Base-by-base conservation (phyloP, 2,113 vertebrate genomes). In the Cyanistes caeruleus region DNA sequence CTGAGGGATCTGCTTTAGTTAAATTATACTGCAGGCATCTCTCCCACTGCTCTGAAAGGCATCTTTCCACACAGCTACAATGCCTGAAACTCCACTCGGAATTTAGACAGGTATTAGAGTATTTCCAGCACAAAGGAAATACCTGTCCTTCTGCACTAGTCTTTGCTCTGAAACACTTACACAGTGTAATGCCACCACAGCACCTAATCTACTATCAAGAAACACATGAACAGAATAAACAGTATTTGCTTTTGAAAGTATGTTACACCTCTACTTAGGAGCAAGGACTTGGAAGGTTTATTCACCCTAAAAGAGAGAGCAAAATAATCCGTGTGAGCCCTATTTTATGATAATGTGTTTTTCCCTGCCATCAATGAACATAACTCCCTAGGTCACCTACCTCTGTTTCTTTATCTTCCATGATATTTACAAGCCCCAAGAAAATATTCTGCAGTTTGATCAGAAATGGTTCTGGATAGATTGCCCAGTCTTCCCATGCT, bases 371-470 rank as follows among this genome's bases (percentile, higher is more conserved):
- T 21, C 58, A 59, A 33, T 11, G 4, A 51, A 12, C 25, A 37
- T 19, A 23, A 13, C 24, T 74, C 39, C 39, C 23, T 30, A 82
- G 39, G 46, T 46, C 60, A 79, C 98, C 85, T 68, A 98, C 98
- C 97, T 98, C 98, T 21, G 82, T 93, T 97, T 99, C 99, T 95
- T 99, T 99, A 81, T 99, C 99, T 92, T 97, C 97, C 87, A 99
- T 94, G 46, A 99, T 98, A 97, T 99, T 99, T 92, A 99, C 99
- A 77, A 99, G 98, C 41, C 99, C 99, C 96, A 99, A 97, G 97
- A 99, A 99, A 97, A 99, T 99, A 97, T 99, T 99, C 98, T 99
- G 99, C 44, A 99, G 98, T 98, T 99, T 99, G 97, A 99, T 99
- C 92, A 99, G 98, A 98, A 99, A 99, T 27, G 99, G 99, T 78